Evolutionary conservation across 2,888 invertebrate genomes (phyloP), one percentile per base, ranked within the genome.

Genomic region (Nebria salina): DNA sequence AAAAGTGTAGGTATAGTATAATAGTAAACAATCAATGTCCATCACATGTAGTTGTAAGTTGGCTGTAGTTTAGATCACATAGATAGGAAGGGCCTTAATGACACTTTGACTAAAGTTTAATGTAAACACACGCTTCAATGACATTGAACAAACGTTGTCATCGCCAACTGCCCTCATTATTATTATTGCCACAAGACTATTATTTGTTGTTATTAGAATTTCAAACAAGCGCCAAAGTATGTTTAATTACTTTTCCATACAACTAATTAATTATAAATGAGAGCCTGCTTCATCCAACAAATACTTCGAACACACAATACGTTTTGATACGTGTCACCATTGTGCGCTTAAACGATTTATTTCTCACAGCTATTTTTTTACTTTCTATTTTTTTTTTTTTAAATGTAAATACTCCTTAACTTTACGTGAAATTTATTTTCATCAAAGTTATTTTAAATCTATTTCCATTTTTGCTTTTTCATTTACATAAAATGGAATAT

Each of bases 41-140:
- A 34, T 34, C 34, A 34, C 34, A 34, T 34, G 34, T 34, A 34
- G 34, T 34, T 34, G 20, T 20, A 20, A 34, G 79, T 75, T 74
- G 41, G 74, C 74, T 74, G 64, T 79, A 75, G 66, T 66, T 43
- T 74, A 79, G 68, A 25, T 74, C 54, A 54, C 54, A 54, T 7
- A 54, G 54, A 54, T 8, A 65, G 42, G 43, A 66, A 65, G 74
- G 72, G 74, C 74, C 79, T 74, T 79, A 79, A 79, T 54, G 79
- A 79, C 74, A 79, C 79, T 79, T 79, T 65, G 79, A 65, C 65
- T 74, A 73, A 79, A 79, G 79, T 79, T 79, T 79, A 79, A 79
- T 79, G 79, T 79, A 75, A 79, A 79, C 79, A 75, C 74, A 74
- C 75, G 74, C 41, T 66, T 34, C 68, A 26, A 20, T 73, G 78